Base-by-base conservation (phyloP, 2,888 invertebrate genomes). In the Diarsia dahlii region DNA sequence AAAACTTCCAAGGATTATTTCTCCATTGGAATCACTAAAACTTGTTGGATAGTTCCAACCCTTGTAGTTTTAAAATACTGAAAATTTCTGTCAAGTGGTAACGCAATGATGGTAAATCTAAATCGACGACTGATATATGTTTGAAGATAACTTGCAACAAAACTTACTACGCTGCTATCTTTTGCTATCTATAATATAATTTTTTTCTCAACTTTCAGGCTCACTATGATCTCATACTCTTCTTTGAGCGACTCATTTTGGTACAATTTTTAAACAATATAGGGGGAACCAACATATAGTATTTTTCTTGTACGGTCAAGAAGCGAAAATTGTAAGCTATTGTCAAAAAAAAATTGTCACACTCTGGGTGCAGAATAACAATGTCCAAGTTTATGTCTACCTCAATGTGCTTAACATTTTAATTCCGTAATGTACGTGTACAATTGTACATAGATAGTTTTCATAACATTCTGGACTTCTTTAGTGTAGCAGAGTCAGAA, bases 211-310 rank as follows among this genome's bases (percentile, higher is more conserved):
- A 23, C 4, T 34, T 39, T 23, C 52, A 69, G 54, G 68, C 23
- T 64, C 13, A 20, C 34, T 48, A 52, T 46, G 6, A 34, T 71
- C 15, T 65, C 13, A 39, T 34, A 75, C 20, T 67, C 52, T 46
- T 79, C 74, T 68, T 79, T 71, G 64, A 77, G 79, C 63, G 63
- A 64, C 15, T 5, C 18, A 46, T 63, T 54, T 63, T 74, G 15
- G 3, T 34, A 28, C 15, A 48, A 15, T 58, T 52, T 64, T 63
- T 46, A 39, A 54, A 50, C n/a, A 48, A 56, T 60, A 34, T 28
- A 28, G 1, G 4, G 3, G 34, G 23, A 46, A 77, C 18, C 20
- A 69, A 77, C 9, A 60, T 9, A 60, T 0, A 1, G 39, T 60
- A 15, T 1, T 28, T 64, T 12, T 64, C 1, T 56, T 10, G 39